Evolutionary conservation across 1,140 invertebrate species (phyloP), one percentile per base, ranked within the genome.

Genomic region (Steinernema khuongi): DNA sequence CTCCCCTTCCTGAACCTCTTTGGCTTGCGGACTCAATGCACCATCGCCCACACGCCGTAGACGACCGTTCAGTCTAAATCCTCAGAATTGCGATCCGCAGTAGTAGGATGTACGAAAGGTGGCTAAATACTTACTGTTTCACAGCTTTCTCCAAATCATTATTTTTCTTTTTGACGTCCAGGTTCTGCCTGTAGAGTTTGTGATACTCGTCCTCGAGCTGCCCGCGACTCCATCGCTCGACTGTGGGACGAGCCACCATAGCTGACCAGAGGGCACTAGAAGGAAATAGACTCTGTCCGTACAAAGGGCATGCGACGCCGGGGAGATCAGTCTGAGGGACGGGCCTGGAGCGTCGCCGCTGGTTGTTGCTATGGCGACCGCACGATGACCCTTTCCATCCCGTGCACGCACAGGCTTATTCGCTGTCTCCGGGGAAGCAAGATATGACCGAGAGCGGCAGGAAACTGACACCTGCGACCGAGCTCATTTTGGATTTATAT

Each of bases 201-300:
- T 79, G 76, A 68, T 74, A 79, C 19, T 75, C 36, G 41, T 79
- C 79, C 60, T 79, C 79, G 14, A 79, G 50, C 44, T 79, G 71
- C 28, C 72, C 60, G 31, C 78, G 72, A 31, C 44, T 77, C 78
- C 78, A 79, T 67, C 33, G 77, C 33, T 77, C 78, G 18, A 79
- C 73, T 11, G 78, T 68, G n/a, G 72, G 77, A 36, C 78, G 68
- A 11, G 33, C 32, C 14, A 68, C 50, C 66, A 79, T 79, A 50
- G 41, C 72, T 17, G 67, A 43, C 11, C 26, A 19, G 31, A 41
- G n/a, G 36, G 36, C 7, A 41, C n/a, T n/a, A 7, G n/a, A 41
- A 11, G 36, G n/a, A n/a, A 41, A 41, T n/a, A 41, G 36, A n/a
- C 36, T n/a, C 36, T 7, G 36, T 41, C 36, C 7, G 36, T n/a